Evolutionary conservation across 1,140 invertebrate species (phyloP), one percentile per base, ranked within the genome.

Genomic region (Drosophila santomea): DNA sequence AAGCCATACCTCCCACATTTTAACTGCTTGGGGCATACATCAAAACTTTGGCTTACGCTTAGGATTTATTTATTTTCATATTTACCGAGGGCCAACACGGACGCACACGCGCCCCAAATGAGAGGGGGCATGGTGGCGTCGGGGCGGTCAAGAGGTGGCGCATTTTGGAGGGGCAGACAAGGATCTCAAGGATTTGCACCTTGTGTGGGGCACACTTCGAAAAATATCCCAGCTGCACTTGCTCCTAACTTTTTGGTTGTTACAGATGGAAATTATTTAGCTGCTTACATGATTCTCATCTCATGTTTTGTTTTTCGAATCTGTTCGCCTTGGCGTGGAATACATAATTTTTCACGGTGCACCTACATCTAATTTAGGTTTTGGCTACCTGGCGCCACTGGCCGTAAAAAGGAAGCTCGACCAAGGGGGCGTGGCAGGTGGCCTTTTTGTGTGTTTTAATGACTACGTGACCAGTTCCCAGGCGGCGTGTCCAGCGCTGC

Each of bases 61-160:
- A 78, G 84, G 84, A 89, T 89, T 89, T 89, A 89, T 89, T 89
- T 89, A 89, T 89, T 89, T 89, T 89, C 84, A 89, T 89, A 89
- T 89, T 89, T 89, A 80, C 84, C 71, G 57, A 84, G 80, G 79
- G 64, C 74, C 69, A 35, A 68, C 59, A 75, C 15, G 47, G 69
- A 72, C 75, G 77, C 47, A 77, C 72, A 80, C 51, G 62, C 58
- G 74, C 57, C 74, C 56, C 74, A 86, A 80, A 83, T 66, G 76
- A 76, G 72, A 52, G 66, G 35, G 20, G 32, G 36, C 14, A 28
- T 2, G 11, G 3, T 25, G 54, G 2, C 44, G 45, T 8, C 25
- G 43, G 57, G 20, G 2, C 28, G 3, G 15, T 0, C 25, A 4
- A 4, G n/a, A 14, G 32, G 32, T 38, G 25, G n/a, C 6, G 6